Evolutionary conservation across 1,140 invertebrate species (phyloP).

Genomic region (Dendrolimus kikuchii): DNA sequence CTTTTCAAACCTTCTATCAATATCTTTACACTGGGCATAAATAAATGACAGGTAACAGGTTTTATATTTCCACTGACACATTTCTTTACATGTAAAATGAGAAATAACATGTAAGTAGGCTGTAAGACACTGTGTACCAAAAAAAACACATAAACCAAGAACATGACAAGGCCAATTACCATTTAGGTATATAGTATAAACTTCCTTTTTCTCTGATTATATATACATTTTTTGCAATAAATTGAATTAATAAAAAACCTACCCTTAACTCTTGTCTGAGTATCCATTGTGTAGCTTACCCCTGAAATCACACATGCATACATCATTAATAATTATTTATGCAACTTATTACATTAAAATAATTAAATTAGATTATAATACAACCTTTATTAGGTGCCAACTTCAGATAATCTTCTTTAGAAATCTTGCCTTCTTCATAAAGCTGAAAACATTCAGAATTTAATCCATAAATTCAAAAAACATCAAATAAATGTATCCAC

Average conservation of each 20-base stretch:
- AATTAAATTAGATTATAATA: background rate
- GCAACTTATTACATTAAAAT: background rate
- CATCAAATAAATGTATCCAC: constrained; percentile 7
- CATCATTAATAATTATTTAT: constrained; percentile 10
- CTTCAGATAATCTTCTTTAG: constrained; percentile 60
- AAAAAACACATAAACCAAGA: no score
- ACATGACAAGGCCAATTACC: no score
- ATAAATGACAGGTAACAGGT: background rate
- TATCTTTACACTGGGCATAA: background rate
- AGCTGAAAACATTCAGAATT: constrained; percentile 46
- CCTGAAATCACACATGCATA: no score
- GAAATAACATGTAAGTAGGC: background rate
- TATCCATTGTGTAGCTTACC: no score
- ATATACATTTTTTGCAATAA: no score
- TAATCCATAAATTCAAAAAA: constrained; percentile 7
- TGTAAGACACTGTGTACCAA: no score
- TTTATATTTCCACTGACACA: no score
- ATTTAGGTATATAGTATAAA: no score
- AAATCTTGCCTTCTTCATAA: constrained; percentile 59
- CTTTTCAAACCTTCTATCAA: constrained; percentile 6
- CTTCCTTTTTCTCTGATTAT: no score
- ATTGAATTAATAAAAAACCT: no score
- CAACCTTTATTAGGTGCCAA: constrained; percentile 57
- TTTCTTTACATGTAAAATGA: no score
- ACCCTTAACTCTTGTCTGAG: no score